Evolutionary conservation across 2,888 invertebrate genomes (phyloP), one percentile per base, ranked within the genome.

Genomic region (Cryptus armator): DNA sequence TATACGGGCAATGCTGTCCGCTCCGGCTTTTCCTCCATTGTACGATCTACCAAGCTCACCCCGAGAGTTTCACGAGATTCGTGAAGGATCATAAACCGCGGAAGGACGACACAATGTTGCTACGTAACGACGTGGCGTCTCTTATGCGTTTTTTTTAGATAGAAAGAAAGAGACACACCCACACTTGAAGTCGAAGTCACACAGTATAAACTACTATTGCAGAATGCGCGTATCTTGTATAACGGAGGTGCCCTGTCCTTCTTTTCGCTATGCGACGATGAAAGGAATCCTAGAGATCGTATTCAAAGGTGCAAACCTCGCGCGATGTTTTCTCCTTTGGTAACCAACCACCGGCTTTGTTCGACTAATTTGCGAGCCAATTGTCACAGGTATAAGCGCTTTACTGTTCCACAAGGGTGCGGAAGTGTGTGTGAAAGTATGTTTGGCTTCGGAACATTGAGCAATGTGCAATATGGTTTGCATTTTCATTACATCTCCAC

Each of bases 61-160:
- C 29, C 12, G n/a, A 48, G 56, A 78, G 19, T 56, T 67, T 37
- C 29, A 16, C 51, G 51, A 74, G 78, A 29, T 83, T 70, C 70
- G 67, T 51, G 48, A 74, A 56, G 51, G 51, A 62, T 83, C 78
- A 51, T 77, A 82, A 82, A 82, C 66, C 67, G 51, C 68, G 53
- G 32, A 48, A 43, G 68, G 29, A 62, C 74, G 53, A 62, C 32
- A 62, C 62, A 72, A 66, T 77, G 71, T 44, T 81, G 66, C 16
- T 19, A 19, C 37, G 44, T 62, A 74, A 83, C 74, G 74, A 78
- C 68, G 62, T 24, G 10, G 32, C 46, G 59, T 72, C 68, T 24
- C 71, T 78, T 67, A 43, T 48, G 72, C 19, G 7, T 72, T 62
- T 48, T 62, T 48, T 10, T 48, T 3, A n/a, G n/a, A n/a, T 37